phyloP scores from a whole-genome alignment of 2,113 vertebrate species.

The Hippocampus mohnikei region DNA sequence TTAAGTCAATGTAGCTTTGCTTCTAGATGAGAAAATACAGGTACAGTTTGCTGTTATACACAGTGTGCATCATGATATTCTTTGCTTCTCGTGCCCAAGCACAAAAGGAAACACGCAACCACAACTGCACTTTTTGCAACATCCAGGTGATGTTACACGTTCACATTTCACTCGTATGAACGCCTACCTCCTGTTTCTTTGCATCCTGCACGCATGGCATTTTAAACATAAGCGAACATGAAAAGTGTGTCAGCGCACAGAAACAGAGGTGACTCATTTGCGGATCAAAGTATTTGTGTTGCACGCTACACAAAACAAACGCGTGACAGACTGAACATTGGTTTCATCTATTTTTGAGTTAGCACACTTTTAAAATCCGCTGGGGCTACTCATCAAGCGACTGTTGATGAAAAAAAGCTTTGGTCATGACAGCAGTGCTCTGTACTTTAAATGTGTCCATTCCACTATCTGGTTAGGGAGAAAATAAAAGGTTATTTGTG shows the following conservation, averaged over 20 bases:
- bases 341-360: conserved; percentile 10
- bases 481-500: conserved; percentile 3
- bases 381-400: not conserved
- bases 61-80: conserved; percentile 25
- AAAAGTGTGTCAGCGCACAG: not conserved
- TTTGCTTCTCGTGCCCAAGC: conserved; percentile 34
- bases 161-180: conserved; percentile 26
- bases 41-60: too few relatives aligned
- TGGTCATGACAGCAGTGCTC: not conserved
- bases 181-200: not conserved
- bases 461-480: not conserved
- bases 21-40: too few relatives aligned
- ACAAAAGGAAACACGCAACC: conserved; percentile 13
- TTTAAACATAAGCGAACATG: conserved; percentile 3
- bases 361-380: conserved; percentile 2
- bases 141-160: conserved; percentile 24
- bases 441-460: not conserved
- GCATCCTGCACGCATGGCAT: not conserved
- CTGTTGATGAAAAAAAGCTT: not conserved
- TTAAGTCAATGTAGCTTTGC: too few relatives aligned
- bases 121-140: conserved; percentile 24
- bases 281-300: conserved; percentile 6
- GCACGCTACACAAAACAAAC: conserved; percentile 1
- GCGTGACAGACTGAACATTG: conserved; percentile 1
- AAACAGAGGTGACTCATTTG: conserved; percentile 2